These are phyloP conservation scores for Aphis gossypii DNA, from an alignment of 1,140 invertebrate species.

Conservation along the genomic window DNA sequence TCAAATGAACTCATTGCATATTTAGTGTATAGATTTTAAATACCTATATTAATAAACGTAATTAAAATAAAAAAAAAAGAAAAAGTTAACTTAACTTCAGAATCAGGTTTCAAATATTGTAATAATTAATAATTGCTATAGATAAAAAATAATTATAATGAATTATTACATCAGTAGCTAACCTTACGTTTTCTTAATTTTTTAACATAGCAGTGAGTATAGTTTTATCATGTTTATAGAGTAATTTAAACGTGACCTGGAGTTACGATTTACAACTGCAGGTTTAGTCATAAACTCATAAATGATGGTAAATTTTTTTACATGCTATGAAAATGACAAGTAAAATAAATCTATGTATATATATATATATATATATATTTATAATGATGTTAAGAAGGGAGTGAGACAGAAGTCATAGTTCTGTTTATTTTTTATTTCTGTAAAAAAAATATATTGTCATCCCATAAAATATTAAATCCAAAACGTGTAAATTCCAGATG, in stretches of 20 bases:
- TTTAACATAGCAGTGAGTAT: not conserved
- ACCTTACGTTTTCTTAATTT: not conserved
- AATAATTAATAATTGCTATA: not conserved
- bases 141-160: not conserved
- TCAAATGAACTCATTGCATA: no score
- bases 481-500: not conserved
- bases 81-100: not conserved
- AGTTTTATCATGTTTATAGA: not conserved
- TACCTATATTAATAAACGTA: no score
- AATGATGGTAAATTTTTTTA: not conserved
- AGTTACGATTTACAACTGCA: constrained; percentile 1
- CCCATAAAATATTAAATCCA: constrained; percentile 7
- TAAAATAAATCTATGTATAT: not conserved
- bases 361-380: not conserved
- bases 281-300: not conserved
- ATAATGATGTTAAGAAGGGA: not conserved
- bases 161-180: not conserved
- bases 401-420: not conserved
- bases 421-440: not conserved
- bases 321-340: not conserved
- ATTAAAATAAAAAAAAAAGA: no score
- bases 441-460: not conserved
- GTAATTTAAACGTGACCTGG: not conserved
- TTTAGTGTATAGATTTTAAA: no score
- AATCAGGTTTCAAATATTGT: not conserved